These are phyloP conservation scores for Amiota communis DNA, from an alignment of 2,888 invertebrate species.

Conservation along the genomic window DNA sequence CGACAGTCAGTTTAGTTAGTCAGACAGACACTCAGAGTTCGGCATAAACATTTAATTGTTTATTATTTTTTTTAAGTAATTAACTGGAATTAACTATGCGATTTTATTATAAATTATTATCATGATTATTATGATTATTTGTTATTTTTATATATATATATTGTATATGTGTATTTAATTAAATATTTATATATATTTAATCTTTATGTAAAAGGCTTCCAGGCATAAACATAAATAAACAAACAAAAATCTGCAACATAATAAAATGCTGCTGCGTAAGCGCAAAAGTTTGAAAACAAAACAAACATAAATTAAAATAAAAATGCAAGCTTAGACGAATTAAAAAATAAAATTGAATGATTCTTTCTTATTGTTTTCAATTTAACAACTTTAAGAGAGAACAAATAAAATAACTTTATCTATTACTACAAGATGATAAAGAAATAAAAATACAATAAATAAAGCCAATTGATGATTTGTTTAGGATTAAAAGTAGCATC, in stretches of 20 bases:
- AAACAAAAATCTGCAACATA: slow-evolving; percentile 53
- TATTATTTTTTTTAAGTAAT: slow-evolving; percentile 47
- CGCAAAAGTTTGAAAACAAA: slow-evolving; percentile 33
- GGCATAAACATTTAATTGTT: slow-evolving; percentile 52
- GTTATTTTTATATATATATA: slow-evolving; percentile 60
- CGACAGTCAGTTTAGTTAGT: background rate
- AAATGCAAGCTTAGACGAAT: slow-evolving; percentile 55
- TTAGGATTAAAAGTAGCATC: no score
- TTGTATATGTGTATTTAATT: slow-evolving; percentile 37
- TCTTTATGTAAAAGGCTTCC: slow-evolving; percentile 62
- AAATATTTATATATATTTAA: slow-evolving; percentile 51
- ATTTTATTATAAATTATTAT: slow-evolving; percentile 64
- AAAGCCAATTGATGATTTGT: background rate
- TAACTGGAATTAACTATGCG: slow-evolving; percentile 51
- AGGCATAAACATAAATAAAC: slow-evolving; percentile 33
- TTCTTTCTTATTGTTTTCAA: slow-evolving; percentile 27
- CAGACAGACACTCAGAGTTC: slow-evolving; percentile 19
- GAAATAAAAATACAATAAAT: slow-evolving; percentile 24
- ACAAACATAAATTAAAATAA: slow-evolving; percentile 39
- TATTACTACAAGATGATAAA: no score
- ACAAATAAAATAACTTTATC: background rate
- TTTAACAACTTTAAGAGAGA: background rate
- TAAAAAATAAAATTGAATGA: slow-evolving; percentile 55
- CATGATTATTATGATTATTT: slow-evolving; percentile 54
- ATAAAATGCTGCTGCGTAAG: slow-evolving; percentile 42